Percentiles rank a stretch among this genome's conserved stretches.
phyloP scores from a whole-genome alignment of 1,140 invertebrate genomes.

The Leptopilina clavipes region DNA sequence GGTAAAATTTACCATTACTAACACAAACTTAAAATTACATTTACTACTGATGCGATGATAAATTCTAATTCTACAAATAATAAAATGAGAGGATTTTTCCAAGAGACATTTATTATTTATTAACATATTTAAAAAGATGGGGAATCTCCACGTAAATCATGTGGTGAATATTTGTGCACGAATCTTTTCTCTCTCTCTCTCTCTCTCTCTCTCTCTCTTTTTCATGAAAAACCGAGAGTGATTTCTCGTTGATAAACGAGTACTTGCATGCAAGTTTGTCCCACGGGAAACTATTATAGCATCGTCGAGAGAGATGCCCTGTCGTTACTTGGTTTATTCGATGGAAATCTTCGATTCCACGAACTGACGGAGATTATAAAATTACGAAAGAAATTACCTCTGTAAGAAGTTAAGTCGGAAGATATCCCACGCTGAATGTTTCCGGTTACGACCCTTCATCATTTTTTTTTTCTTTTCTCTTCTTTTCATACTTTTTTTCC shows the following conservation, averaged over 20 bases:
- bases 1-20: no score
- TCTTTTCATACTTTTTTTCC: no score
- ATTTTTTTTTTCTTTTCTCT: not conserved
- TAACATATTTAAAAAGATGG: no score
- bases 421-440: slow-evolving; percentile 29
- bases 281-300: slow-evolving; percentile 25
- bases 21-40: no score
- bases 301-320: not conserved
- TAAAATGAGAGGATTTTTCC: no score
- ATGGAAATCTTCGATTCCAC: slow-evolving; percentile 21
- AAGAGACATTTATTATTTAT: no score
- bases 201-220: not conserved
- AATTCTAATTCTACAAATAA: no score
- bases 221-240: slow-evolving; percentile 9
- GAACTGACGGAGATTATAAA: slow-evolving; percentile 20
- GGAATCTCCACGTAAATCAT: slow-evolving; percentile 14
- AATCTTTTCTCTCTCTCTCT: not conserved
- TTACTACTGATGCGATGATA: no score
- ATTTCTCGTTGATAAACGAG: slow-evolving; percentile 24
- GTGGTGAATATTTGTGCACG: slow-evolving; percentile 12
- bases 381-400: slow-evolving; percentile 25
- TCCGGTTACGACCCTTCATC: not conserved
- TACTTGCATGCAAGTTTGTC: slow-evolving; percentile 26
- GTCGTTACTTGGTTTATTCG: slow-evolving; percentile 22
- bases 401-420: slow-evolving; percentile 14